Evolutionary conservation across 2,888 invertebrate species (phyloP).

Genomic region (Odontocolon sp.): DNA sequence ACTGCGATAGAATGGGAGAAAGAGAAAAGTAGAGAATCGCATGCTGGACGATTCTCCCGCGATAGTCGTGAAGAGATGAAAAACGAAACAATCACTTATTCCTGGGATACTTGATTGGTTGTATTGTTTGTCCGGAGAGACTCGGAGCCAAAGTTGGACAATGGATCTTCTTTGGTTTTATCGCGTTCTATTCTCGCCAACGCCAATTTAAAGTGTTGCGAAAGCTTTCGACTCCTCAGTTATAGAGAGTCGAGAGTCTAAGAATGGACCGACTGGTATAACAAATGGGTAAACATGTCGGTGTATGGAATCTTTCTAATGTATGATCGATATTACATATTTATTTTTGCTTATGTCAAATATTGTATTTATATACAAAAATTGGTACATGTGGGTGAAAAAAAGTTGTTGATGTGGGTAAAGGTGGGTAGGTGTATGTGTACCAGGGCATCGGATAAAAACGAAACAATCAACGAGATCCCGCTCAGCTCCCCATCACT

Average conservation of each 20-base stretch:
- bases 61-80: constrained; percentile 37
- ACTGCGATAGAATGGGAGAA: neutral
- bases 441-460: constrained; percentile 43
- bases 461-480: constrained; percentile 62
- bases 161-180: constrained; percentile 28
- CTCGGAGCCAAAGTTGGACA: constrained; percentile 29
- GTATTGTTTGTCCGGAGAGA: constrained; percentile 71
- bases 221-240: neutral
- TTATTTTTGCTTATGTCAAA: no score
- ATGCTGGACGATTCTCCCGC: no score
- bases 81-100: constrained; percentile 78
- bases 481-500: constrained; percentile 44
- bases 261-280: no score
- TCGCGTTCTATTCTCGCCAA: constrained; percentile 31
- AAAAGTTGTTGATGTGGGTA: neutral
- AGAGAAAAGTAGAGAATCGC: no score
- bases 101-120: constrained; percentile 78
- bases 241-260: no score
- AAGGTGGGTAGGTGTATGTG: neutral
- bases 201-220: constrained; percentile 53
- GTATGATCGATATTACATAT: no score
- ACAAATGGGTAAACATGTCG: no score
- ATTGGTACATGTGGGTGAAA: no score
- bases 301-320: no score
- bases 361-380: no score